A percentile compares a stretch with the other conserved stretches of the same genome.
Conservation (phyloP, 2,888 invertebrate species). For the Caenorhabditis angaria region DNA sequence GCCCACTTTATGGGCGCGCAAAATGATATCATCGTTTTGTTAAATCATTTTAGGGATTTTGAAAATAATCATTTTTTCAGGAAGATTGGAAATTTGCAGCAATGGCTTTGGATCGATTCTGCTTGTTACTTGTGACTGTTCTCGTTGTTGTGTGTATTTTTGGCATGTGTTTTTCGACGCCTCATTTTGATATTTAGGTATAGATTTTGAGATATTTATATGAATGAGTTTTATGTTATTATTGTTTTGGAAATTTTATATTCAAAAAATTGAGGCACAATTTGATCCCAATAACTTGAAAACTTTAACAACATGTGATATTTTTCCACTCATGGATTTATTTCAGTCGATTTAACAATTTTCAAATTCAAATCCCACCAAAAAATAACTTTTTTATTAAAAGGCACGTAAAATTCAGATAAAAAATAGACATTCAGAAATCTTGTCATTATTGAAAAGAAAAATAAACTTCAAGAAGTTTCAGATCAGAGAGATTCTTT, state of each 20-base stretch:
- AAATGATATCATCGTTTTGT: not conserved
- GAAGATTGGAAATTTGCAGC: slow-evolving; percentile 64
- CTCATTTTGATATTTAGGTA: slow-evolving; percentile 49
- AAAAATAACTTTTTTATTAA: slow-evolving; percentile 9
- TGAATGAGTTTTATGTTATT: not conserved
- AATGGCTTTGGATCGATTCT: slow-evolving; percentile 57
- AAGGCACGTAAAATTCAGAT: slow-evolving; percentile 2
- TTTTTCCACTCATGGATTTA: too few species aligned
- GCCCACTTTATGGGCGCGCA: too few species aligned
- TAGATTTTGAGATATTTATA: too few species aligned
- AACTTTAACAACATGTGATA: too few species aligned
- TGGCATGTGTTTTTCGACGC: slow-evolving; percentile 47
- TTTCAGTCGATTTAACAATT: not conserved
- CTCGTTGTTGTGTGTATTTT: slow-evolving; percentile 49
- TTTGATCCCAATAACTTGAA: not conserved
- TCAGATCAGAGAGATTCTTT: slow-evolving; percentile 10
- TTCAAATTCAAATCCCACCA: slow-evolving; percentile 17
- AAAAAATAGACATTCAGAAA: slow-evolving; percentile 24
- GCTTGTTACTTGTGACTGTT: slow-evolving; percentile 50
- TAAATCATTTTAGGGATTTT: not conserved
- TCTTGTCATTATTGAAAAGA: slow-evolving; percentile 25
- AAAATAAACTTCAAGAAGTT: slow-evolving; percentile 13
- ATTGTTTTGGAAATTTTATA: not conserved
- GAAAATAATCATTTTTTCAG: slow-evolving; percentile 17
- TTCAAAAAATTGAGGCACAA: not conserved